A percentile compares a stretch with the other conserved stretches of the same genome.
Conservation (phyloP, 37 sponge, comb jelly and placozoan genomes). For the Mnemiopsis leidyi region DNA sequence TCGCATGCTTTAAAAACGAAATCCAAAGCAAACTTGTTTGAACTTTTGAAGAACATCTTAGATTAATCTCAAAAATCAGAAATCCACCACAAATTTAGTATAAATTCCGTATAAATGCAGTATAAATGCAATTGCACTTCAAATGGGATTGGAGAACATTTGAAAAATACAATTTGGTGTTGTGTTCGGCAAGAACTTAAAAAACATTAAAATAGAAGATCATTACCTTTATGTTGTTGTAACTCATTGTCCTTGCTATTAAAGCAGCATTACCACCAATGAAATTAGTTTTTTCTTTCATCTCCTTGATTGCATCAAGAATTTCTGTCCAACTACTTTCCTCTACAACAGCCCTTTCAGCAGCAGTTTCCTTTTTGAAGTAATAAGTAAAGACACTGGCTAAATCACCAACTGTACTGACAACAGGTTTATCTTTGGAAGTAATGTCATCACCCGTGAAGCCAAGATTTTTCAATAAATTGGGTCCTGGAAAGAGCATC, state of each 20-base stretch:
- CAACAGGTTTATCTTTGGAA: constrained; percentile 63
- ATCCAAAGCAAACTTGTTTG: too few species aligned
- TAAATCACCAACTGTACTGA: constrained; percentile 68
- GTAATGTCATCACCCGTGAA: not conserved
- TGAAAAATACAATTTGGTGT: too few species aligned
- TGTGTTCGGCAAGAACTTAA: too few species aligned
- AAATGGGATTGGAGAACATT: too few species aligned
- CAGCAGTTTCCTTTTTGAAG: constrained; percentile 77
- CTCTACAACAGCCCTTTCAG: constrained; percentile 72
- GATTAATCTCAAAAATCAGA: too few species aligned
- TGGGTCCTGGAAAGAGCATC: not conserved
- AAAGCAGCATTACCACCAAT: constrained; percentile 95
- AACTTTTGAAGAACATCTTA: too few species aligned
- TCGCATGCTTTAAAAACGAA: too few species aligned
- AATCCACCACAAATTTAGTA: too few species aligned
- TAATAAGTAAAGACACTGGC: constrained; percentile 72
- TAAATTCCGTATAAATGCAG: too few species aligned
- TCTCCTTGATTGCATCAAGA: constrained; percentile 64
- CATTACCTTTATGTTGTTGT: not conserved
- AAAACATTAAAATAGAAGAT: too few species aligned
- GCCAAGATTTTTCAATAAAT: not conserved
- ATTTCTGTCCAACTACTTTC: constrained; percentile 68
- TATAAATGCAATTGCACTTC: too few species aligned
- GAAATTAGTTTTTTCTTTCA: constrained; percentile 64
- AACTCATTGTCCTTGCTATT: constrained; percentile 76